phyloP scores from a whole-genome alignment of 2,797 vertebrate genomes.

The Chaetodon trifasciatus region DNA sequence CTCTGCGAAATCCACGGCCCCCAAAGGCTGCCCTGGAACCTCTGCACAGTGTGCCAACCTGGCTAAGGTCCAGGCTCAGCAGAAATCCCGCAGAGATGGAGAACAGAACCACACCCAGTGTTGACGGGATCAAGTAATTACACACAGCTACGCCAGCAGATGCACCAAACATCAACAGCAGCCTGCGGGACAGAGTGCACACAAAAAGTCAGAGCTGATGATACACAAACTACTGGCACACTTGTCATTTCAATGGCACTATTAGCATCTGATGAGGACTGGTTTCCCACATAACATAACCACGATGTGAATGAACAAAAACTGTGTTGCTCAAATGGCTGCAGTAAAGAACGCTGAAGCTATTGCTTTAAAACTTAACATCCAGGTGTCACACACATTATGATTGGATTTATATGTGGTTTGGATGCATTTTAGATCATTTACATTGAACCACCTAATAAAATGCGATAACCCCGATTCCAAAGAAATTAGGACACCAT shows the following conservation, averaged over 20 bases:
- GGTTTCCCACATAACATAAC: background rate
- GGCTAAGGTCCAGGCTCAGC: slow-evolving; percentile 94
- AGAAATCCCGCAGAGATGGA: slow-evolving; percentile 94
- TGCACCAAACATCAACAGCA: slow-evolving; percentile 92
- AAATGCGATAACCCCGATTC: background rate
- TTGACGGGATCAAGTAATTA: slow-evolving; percentile 94
- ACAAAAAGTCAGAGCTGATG: slow-evolving; percentile 29
- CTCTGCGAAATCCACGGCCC: slow-evolving; percentile 56
- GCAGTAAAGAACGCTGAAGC: background rate
- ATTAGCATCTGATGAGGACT: slow-evolving; percentile 15
- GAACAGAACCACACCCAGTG: slow-evolving; percentile 93
- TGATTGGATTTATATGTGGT: background rate
- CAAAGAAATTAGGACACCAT: too few species aligned
- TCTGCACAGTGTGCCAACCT: slow-evolving; percentile 82
- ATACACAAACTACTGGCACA: slow-evolving; percentile 28
- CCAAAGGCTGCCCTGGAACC: slow-evolving; percentile 54
- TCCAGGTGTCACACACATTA: background rate
- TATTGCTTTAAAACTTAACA: background rate
- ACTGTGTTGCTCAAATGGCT: background rate
- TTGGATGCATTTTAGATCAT: background rate
- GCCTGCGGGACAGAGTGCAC: slow-evolving; percentile 81
- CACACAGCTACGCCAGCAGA: slow-evolving; percentile 89
- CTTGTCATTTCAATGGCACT: slow-evolving; percentile 36
- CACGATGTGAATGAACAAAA: slow-evolving; percentile 5
- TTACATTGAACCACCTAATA: background rate